phyloP scores from a whole-genome alignment of 2,888 invertebrate genomes.

The Ernsta delagoae region DNA sequence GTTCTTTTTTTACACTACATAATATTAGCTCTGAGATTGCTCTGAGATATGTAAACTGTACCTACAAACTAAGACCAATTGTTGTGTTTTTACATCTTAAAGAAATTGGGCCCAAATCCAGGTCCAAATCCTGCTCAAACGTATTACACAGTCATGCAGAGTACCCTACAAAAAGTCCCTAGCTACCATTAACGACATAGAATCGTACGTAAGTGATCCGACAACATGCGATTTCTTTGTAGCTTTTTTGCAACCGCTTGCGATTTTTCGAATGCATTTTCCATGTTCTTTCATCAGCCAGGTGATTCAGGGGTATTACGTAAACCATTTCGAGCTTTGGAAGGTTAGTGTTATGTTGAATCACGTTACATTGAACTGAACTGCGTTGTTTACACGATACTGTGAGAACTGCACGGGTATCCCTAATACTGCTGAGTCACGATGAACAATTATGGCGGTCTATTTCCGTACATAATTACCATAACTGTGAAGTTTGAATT shows the following conservation, averaged over 20 bases:
- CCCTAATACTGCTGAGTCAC: constrained; percentile 3
- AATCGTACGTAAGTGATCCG: constrained; percentile 8
- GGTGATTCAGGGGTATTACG: constrained; percentile 44
- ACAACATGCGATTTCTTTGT: constrained; percentile 11
- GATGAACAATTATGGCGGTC: background rate
- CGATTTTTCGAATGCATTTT: constrained; percentile 28
- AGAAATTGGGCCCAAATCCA: background rate
- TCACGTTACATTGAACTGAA: constrained; percentile 43
- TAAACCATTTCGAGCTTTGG: constrained; percentile 42
- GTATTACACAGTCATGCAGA: constrained; percentile 3
- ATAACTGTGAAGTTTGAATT: background rate
- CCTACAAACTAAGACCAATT: no score
- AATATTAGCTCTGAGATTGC: no score
- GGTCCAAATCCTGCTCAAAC: background rate
- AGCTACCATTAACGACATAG: background rate
- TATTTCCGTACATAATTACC: background rate
- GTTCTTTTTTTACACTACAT: no score
- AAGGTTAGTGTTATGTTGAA: constrained; percentile 44
- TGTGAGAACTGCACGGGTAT: background rate
- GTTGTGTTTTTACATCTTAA: no score
- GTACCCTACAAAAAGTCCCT: background rate
- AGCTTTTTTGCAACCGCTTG: constrained; percentile 1
- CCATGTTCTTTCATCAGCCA: constrained; percentile 39
- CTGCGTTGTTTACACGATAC: constrained; percentile 37
- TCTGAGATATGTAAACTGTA: background rate